Evolutionary conservation across 2,797 vertebrate species (phyloP), one percentile per base, ranked within the genome.

Genomic region (Avahi laniger): DNA sequence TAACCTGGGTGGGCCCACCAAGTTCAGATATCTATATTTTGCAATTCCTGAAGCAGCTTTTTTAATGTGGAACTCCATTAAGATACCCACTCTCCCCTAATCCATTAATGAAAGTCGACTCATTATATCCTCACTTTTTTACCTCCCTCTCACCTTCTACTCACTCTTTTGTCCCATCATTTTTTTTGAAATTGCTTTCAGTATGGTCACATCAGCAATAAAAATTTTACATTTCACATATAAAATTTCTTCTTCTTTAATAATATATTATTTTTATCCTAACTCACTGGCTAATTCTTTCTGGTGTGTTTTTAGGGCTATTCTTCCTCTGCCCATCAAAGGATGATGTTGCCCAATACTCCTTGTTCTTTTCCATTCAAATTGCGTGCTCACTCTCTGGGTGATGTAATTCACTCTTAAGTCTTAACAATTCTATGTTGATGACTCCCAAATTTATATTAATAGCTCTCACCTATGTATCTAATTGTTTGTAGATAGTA

Each of bases 171-270:
- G 5, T 5, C 26, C 22, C 12, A 35, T 88, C 43, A 35, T 38
- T 89, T 91, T 50, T 50, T 82, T 79, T 83, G 57, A 65, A 89
- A 86, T 33, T 87, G 20, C 6, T 75, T 93, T 57, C 46, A 43
- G 13, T 4, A 57, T 46, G 28, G 50, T 57, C 67, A 46, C 12
- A 69, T 92, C 13, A 50, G 22, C 48, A 97, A 18, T 59, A 83
- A 54, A 41, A 30, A 50, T 80, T 81, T 91, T 70, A 46, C 7
- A 24, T 76, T 65, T 50, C 20, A 18, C 17, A 54, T 82, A 30
- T n/a, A 28, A 70, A 70, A 4, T 35, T n/a, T 14, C 43, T 89
- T 82, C 38, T 88, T 57, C 2, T 50, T 88, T 80, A 73, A 28
- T 43, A 46, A 69, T 63, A 33, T 18, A n/a, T 46, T 70, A 24